These are phyloP conservation scores for Muscicapa comitata DNA, from an alignment of 2,797 vertebrate genomes.

Conservation along the genomic window DNA sequence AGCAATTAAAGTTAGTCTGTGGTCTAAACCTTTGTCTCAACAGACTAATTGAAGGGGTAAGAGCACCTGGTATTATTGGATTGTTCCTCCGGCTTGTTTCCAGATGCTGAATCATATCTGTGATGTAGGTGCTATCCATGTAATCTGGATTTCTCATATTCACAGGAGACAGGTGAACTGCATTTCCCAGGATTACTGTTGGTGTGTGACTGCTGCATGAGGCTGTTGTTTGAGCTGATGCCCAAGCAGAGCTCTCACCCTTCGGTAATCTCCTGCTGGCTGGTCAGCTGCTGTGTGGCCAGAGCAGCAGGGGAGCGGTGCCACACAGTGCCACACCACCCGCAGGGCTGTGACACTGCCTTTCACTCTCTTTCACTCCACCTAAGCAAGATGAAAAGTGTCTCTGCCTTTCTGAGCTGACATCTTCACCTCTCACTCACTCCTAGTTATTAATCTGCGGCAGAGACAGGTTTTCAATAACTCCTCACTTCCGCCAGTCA, in stretches of 20 bases:
- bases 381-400: background rate
- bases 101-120: background rate
- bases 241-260: background rate
- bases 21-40: background rate
- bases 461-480: background rate
- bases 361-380: background rate
- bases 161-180: background rate
- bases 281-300: accelerated
- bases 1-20: background rate
- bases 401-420: background rate
- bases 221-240: background rate
- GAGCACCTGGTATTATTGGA: background rate
- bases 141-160: background rate
- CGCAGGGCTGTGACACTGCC: background rate
- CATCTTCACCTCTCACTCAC: background rate
- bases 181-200: background rate
- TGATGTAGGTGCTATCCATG: accelerated
- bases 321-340: background rate
- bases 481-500: background rate
- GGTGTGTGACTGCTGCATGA: accelerated
- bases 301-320: accelerated
- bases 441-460: background rate
- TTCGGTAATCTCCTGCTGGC: background rate
- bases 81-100: background rate
- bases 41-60: background rate